Conservation (phyloP, 2,797 vertebrate species). For the Mastacembelus armatus region DNA sequence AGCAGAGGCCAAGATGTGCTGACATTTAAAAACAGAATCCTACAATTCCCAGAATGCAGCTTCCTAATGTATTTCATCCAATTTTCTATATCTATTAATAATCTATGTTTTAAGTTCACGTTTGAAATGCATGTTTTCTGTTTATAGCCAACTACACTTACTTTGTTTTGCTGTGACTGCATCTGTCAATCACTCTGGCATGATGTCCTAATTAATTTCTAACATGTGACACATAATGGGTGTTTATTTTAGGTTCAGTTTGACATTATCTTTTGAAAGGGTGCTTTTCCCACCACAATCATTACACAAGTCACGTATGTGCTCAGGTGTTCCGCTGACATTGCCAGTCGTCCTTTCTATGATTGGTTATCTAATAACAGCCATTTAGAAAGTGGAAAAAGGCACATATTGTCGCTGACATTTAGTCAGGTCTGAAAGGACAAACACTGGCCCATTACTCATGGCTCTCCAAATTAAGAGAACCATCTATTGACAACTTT, state of each 20-base stretch:
- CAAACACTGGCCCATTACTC: conserved; percentile 41
- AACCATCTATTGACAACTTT: conserved; percentile 29
- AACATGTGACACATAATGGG: conserved; percentile 20
- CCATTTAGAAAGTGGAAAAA: conserved; percentile 32
- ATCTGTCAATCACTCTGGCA: background rate
- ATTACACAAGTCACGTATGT: conserved; percentile 41
- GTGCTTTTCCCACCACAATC: conserved; percentile 22
- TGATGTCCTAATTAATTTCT: conserved; percentile 24
- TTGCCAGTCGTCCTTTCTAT: conserved; percentile 42
- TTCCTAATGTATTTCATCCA: background rate
- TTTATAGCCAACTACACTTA: background rate
- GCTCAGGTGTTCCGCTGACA: conserved; percentile 44
- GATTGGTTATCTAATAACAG: conserved; percentile 49
- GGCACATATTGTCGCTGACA: conserved; percentile 46
- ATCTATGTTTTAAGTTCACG: background rate
- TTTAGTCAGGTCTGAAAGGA: conserved; percentile 54
- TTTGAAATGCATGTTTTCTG: background rate
- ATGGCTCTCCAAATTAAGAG: conserved; percentile 29
- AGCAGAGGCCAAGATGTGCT: background rate
- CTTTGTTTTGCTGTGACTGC: conserved; percentile 15
- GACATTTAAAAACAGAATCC: background rate
- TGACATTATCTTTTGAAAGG: conserved; percentile 40
- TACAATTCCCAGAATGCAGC: conserved; percentile 2
- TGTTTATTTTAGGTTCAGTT: conserved; percentile 13
- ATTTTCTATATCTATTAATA: background rate